Evolutionary conservation across 2,888 invertebrate species (phyloP).

Genomic region (Pantelozetes paolii): DNA sequence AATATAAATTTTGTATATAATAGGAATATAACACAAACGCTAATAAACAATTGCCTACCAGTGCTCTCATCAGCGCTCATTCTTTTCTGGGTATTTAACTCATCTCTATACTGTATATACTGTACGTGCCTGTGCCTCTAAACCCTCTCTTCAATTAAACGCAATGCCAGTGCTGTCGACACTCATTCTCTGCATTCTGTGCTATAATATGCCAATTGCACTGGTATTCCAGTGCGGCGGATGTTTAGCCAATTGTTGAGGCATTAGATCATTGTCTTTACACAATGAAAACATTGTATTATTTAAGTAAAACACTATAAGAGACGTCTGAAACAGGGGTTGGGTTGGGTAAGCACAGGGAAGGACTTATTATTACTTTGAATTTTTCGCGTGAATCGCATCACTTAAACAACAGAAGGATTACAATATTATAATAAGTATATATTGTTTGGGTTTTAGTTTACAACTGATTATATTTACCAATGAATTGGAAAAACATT

Average conservation of each 20-base stretch:
- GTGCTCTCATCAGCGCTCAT: neutral
- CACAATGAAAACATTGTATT: constrained; percentile 35
- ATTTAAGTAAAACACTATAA: constrained; percentile 11
- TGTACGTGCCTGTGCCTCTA: no score
- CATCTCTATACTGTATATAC: no score
- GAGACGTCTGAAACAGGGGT: neutral
- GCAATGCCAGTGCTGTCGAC: neutral
- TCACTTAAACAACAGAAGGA: constrained; percentile 26
- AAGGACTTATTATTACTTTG: constrained; percentile 5
- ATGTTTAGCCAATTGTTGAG: constrained; percentile 10
- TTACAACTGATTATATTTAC: neutral
- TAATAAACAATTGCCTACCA: constrained; percentile 32
- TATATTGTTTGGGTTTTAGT: neutral
- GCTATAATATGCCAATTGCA: neutral
- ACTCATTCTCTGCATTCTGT: neutral
- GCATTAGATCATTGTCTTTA: constrained; percentile 27
- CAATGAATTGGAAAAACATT: neutral
- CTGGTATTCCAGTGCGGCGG: constrained; percentile 5
- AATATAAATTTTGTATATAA: constrained; percentile 28
- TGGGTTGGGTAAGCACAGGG: neutral
- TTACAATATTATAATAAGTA: constrained; percentile 5
- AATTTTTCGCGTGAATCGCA: constrained; percentile 24
- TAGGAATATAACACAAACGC: constrained; percentile 11
- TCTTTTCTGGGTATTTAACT: neutral
- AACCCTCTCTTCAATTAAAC: neutral